These are phyloP conservation scores for Botia kubotai DNA, from an alignment of 2,797 vertebrate genomes.

Conservation along the genomic window DNA sequence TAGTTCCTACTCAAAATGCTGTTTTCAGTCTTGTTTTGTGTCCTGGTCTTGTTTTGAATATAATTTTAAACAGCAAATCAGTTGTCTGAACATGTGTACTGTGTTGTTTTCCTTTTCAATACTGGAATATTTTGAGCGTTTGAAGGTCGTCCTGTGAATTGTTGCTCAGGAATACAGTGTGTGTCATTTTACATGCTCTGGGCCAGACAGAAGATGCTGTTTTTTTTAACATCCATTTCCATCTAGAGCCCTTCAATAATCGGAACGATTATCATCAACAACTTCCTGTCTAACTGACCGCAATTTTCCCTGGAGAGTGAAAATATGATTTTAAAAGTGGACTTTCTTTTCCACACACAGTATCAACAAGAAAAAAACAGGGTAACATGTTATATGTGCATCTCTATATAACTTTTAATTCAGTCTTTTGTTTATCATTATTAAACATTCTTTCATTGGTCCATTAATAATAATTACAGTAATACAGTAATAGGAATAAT, in stretches of 20 bases:
- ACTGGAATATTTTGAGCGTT: neutral
- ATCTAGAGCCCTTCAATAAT: neutral
- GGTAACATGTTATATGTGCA: too few relatives aligned
- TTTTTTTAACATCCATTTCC: conserved; percentile 7
- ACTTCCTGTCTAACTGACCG: conserved; percentile 21
- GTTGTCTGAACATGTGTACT: too few relatives aligned
- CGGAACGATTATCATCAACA: conserved; percentile 18
- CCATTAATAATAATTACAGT: neutral
- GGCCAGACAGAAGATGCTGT: neutral
- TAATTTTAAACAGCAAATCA: neutral
- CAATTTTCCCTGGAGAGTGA: conserved; percentile 14
- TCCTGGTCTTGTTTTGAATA: neutral
- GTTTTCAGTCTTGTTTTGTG: neutral
- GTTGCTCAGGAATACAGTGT: neutral
- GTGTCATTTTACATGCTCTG: conserved; percentile 10
- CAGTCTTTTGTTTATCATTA: too few relatives aligned
- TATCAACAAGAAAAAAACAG: too few relatives aligned
- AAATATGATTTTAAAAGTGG: neutral
- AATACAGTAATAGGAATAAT: too few relatives aligned
- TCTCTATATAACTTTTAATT: too few relatives aligned
- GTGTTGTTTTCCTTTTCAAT: neutral
- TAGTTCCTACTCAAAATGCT: neutral
- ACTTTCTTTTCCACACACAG: neutral
- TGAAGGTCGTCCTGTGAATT: neutral
- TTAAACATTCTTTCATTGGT: too few relatives aligned